Evolutionary conservation across 1,140 invertebrate species (phyloP).

Genomic region (Bathynomus jamesi): DNA sequence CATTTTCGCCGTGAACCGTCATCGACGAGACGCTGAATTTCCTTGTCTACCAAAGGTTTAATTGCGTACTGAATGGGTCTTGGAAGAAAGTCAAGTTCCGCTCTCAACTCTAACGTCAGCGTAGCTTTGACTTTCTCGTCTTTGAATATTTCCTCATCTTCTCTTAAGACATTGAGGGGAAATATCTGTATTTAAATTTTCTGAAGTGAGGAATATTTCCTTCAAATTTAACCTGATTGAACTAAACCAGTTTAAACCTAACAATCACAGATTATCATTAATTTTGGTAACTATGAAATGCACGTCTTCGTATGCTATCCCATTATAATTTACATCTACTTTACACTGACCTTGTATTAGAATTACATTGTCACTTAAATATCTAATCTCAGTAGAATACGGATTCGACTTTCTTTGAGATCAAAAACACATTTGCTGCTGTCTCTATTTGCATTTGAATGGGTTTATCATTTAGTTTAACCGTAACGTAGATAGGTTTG

Average conservation of each 20-base stretch:
- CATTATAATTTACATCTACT: not conserved
- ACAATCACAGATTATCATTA: not conserved
- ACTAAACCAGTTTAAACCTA: not conserved
- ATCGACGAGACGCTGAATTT: not conserved
- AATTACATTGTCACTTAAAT: not conserved
- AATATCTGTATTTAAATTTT: no score
- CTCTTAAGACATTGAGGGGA: not conserved
- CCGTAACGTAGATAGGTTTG: not conserved
- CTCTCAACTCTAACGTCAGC: not conserved
- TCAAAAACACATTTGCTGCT: not conserved
- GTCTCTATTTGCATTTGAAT: not conserved
- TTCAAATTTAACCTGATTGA: not conserved
- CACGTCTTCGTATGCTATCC: not conserved
- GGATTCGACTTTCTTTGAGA: not conserved
- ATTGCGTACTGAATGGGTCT: not conserved
- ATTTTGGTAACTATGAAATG: not conserved
- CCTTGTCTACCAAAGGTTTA: not conserved
- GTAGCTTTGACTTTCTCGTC: not conserved
- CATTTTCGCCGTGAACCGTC: not conserved
- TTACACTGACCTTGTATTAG: not conserved
- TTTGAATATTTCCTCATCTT: not conserved
- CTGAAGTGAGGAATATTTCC: not conserved
- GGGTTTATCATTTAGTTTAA: not conserved
- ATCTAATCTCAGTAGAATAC: not conserved
- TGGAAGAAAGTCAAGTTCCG: not conserved